Base-by-base conservation (phyloP, 2,797 vertebrate genomes). In the Oryzias sinensis region DNA sequence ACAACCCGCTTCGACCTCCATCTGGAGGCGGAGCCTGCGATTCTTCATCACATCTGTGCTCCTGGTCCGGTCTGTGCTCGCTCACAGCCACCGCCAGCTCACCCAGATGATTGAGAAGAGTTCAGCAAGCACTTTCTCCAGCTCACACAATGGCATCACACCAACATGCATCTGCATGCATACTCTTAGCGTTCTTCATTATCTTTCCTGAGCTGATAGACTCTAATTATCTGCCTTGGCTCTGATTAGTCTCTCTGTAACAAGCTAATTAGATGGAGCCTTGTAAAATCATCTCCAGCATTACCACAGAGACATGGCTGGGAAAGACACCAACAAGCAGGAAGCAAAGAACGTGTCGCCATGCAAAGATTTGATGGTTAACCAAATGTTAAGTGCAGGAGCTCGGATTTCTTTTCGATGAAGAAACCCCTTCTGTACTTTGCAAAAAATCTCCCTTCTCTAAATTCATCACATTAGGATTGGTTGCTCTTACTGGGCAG, bases 191-290 rank as follows among this genome's bases (percentile, higher is more conserved):
- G 76, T 85, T 80, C 82, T 87, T 86, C 83, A 86, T 90, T 88
- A 88, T 87, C 75, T 87, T 89, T 88, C 85, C 74, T 63, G 61
- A 72, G 81, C 81, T 87, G 85, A 89, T 89, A 79, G 83, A 64
- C 79, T 85, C 76, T 88, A 89, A 90, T 90, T 86, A 89, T 90
- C 83, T 86, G 82, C 80, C 81, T 83, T 84, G 82, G 80, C 83
- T 88, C 84, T 90, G 87, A 90, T 90, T 86, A 89, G 83, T 85
- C 80, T 83, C 81, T 87, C 78, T 82, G 82, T 88, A 89, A 90
- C 83, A 80, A 87, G 85, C 82, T 90, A 88, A 90, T 90, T 90
- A 89, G 83, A 87, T 78, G 79, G 78, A 84, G 88, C 76, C 84
- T 88, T 89, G 88, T 90, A 90, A 87, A 89, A 90, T 90, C 88